Percentiles rank a stretch among this genome's conserved stretches.
Evolutionary conservation across 1,140 invertebrate genomes (phyloP).

Genomic region (Bactericera cockerelli): DNA sequence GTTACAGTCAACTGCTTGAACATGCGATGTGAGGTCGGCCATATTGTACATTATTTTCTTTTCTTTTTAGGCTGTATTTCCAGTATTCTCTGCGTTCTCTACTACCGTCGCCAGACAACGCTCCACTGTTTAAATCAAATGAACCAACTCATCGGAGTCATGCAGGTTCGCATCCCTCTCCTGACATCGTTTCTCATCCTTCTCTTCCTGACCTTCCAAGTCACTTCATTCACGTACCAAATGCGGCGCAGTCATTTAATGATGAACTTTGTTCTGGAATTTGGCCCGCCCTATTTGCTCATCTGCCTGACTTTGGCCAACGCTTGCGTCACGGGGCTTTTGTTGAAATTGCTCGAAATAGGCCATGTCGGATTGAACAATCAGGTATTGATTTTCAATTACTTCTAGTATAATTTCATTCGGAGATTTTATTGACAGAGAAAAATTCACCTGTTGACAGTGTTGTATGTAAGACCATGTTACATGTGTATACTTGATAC

Average conservation of each 20-base stretch:
- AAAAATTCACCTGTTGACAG: no score
- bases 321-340: not conserved
- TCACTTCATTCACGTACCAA: not conserved
- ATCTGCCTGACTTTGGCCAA: not conserved
- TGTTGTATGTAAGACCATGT: no score
- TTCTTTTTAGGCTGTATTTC: not conserved
- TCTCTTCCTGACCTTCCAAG: conserved; percentile 10
- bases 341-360: not conserved
- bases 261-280: not conserved
- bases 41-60: no score
- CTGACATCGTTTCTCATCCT: not conserved
- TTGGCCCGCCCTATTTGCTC: conserved; percentile 1
- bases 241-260: not conserved
- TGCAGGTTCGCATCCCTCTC: not conserved
- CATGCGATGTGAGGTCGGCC: no score
- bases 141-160: not conserved
- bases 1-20: no score
- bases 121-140: conserved; percentile 10
- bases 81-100: not conserved
- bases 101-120: not conserved
- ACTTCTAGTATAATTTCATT: no score
- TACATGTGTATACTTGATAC: no score
- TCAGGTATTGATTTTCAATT: no score
- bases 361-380: not conserved
- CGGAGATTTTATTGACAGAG: no score